Evolutionary conservation across 2,888 invertebrate species (phyloP).

Genomic region (Catocala fraxini): DNA sequence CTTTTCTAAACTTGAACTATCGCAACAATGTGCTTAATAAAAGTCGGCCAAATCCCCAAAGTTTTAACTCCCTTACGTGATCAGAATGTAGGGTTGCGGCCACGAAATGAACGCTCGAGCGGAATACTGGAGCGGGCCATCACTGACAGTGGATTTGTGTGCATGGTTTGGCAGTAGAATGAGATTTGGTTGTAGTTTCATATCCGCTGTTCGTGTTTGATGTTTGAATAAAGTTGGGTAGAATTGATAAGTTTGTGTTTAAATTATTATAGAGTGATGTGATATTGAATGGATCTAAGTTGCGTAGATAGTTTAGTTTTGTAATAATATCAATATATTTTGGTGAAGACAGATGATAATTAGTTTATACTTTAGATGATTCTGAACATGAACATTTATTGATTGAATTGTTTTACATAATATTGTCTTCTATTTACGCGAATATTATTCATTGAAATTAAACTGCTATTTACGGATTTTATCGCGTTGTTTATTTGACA

Average conservation of each 20-base stretch:
- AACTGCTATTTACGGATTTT: no score
- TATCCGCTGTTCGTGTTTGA: not conserved
- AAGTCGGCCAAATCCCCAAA: slow-evolving; percentile 49
- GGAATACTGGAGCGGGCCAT: slow-evolving; percentile 1
- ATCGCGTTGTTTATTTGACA: no score
- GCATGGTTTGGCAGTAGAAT: slow-evolving; percentile 5
- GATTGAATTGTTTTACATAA: no score
- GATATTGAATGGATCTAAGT: no score
- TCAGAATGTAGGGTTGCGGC: slow-evolving; percentile 45
- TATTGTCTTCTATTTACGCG: no score
- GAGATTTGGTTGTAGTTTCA: slow-evolving; percentile 5
- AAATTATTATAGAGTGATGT: not conserved
- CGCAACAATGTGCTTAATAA: slow-evolving; percentile 55
- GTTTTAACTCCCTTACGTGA: slow-evolving; percentile 50
- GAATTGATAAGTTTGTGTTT: not conserved
- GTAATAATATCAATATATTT: no score
- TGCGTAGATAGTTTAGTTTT: no score
- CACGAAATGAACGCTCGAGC: slow-evolving; percentile 15
- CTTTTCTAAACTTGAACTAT: slow-evolving; percentile 49
- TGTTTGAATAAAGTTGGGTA: not conserved
- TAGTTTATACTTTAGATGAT: no score
- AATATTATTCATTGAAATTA: no score
- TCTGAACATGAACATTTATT: no score
- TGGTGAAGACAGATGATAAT: no score
- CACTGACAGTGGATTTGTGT: slow-evolving; percentile 9